phyloP scores from a whole-genome alignment of 2,888 invertebrate species.

The Drosophila neonasuta region DNA sequence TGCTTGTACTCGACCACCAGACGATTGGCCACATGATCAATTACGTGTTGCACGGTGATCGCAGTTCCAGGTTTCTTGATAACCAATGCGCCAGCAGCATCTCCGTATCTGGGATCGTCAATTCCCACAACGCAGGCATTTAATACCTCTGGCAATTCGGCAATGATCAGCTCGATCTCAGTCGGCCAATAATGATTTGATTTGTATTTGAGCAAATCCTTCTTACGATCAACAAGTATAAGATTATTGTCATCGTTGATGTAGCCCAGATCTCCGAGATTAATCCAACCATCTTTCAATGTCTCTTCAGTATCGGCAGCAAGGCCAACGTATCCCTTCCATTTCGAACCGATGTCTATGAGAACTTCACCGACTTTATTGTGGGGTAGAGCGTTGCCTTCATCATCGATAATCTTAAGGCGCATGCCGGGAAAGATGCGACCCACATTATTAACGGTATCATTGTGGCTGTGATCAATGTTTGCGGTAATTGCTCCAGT shows the following conservation, averaged over 20 bases:
- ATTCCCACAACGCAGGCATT: too few species aligned
- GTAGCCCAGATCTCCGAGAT: constrained; percentile 79
- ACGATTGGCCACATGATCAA: too few species aligned
- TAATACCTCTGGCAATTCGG: too few species aligned
- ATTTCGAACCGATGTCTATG: constrained; percentile 44
- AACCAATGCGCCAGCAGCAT: too few species aligned
- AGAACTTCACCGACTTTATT: constrained; percentile 73
- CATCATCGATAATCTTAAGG: constrained; percentile 65
- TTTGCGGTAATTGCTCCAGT: constrained; percentile 46
- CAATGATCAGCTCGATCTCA: too few species aligned
- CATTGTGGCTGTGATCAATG: constrained; percentile 33
- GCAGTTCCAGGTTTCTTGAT: too few species aligned
- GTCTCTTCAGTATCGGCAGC: constrained; percentile 51
- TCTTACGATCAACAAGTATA: constrained; percentile 74
- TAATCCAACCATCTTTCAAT: constrained; percentile 72
- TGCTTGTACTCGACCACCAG: too few species aligned
- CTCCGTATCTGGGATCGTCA: too few species aligned
- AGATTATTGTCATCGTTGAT: constrained; percentile 76
- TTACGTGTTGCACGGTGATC: too few species aligned
- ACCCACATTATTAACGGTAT: constrained; percentile 59
- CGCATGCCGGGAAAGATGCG: constrained; percentile 49
- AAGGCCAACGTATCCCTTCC: constrained; percentile 76
- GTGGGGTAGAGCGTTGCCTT: constrained; percentile 57
- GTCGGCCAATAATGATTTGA: too few species aligned
- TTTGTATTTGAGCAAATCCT: constrained; percentile 75